Conservation (phyloP, 2,113 vertebrate genomes). For the Alouatta palliata region DNA sequence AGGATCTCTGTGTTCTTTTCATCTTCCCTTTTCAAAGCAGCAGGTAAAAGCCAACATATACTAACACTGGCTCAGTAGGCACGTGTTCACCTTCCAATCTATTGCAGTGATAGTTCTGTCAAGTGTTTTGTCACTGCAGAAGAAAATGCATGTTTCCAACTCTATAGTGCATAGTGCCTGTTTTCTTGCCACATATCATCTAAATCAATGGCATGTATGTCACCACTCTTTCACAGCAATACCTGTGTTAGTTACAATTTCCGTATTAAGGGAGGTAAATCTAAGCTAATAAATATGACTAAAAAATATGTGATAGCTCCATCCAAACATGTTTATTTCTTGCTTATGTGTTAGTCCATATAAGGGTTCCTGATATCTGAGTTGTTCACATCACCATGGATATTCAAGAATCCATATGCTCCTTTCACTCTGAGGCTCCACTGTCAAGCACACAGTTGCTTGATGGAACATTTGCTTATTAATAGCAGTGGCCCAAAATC, state of each 20-base stretch:
- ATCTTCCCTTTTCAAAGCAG: background rate
- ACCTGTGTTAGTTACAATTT: background rate
- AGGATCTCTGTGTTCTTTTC: background rate
- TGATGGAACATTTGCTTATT: background rate
- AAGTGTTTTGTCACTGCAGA: background rate
- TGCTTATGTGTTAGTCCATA: background rate
- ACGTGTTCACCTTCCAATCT: background rate
- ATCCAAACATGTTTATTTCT: background rate
- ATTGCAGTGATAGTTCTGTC: background rate
- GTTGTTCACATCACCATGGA: background rate
- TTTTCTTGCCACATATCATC: background rate
- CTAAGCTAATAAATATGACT: background rate
- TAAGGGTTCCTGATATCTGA: background rate
- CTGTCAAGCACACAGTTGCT: background rate
- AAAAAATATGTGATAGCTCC: background rate
- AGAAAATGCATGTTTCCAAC: background rate
- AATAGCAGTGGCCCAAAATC: background rate
- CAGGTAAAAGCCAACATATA: background rate
- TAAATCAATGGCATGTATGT: background rate
- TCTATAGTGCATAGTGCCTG: background rate
- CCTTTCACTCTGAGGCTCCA: background rate
- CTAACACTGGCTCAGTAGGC: background rate
- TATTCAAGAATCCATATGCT: background rate
- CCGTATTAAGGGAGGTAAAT: background rate
- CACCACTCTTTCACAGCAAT: background rate